phyloP scores from a whole-genome alignment of 2,888 invertebrate genomes.

The Eupelmus urozonus region DNA sequence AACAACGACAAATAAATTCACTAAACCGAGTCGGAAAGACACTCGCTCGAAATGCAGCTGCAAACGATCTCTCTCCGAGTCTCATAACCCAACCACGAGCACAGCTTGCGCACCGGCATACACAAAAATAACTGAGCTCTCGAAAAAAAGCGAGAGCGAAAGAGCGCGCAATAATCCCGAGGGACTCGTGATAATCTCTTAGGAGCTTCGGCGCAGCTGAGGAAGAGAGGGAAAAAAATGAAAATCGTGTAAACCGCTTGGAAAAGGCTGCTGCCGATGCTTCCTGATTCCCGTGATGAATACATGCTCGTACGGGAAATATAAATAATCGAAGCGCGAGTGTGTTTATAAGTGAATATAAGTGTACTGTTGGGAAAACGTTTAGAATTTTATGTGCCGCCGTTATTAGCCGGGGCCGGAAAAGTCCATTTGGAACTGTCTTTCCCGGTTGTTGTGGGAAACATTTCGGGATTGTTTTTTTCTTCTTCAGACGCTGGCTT shows the following conservation, averaged over 20 bases:
- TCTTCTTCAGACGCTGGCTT: neutral
- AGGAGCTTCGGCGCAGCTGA: neutral
- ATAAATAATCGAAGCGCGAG: conserved; percentile 38
- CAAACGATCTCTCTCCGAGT: too few species aligned
- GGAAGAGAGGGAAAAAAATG: conserved; percentile 19
- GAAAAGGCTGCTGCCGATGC: neutral
- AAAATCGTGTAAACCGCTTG: conserved; percentile 52
- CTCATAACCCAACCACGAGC: too few species aligned
- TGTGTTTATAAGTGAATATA: neutral
- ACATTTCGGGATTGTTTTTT: neutral
- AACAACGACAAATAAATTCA: too few species aligned
- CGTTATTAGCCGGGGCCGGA: conserved; percentile 32
- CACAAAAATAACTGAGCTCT: conserved; percentile 35
- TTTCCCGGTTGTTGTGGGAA: neutral
- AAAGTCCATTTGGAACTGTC: conserved; percentile 23
- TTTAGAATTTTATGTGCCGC: conserved; percentile 1
- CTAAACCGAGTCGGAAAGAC: too few species aligned
- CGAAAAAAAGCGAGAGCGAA: neutral
- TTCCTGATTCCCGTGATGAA: conserved; percentile 38
- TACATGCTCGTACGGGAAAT: conserved; percentile 13
- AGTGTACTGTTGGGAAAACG: conserved; percentile 43
- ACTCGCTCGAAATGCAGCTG: too few species aligned
- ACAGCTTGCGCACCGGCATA: neutral
- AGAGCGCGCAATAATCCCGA: conserved; percentile 38
- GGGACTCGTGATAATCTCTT: conserved; percentile 43